Conservation (phyloP, 2,888 invertebrate genomes). For the Saturnia pavonia region DNA sequence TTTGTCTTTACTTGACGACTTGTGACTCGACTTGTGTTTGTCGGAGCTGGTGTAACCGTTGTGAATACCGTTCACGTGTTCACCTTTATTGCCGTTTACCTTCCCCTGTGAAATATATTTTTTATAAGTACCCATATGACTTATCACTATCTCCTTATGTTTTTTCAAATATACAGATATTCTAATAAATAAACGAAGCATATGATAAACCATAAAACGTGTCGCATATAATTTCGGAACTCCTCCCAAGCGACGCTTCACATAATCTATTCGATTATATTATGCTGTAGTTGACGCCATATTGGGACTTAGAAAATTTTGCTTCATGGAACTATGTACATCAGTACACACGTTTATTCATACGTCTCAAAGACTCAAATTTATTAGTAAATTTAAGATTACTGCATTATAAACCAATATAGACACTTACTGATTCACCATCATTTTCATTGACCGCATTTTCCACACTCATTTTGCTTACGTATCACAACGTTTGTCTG, state of each 20-base stretch:
- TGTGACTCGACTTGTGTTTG: slow-evolving; percentile 83
- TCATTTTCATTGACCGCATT: slow-evolving; percentile 82
- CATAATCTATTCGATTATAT: slow-evolving; percentile 56
- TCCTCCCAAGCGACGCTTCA: slow-evolving; percentile 64
- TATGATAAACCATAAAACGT: slow-evolving; percentile 17
- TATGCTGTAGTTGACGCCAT: slow-evolving; percentile 91
- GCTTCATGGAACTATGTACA: slow-evolving; percentile 73
- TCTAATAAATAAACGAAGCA: slow-evolving; percentile 22
- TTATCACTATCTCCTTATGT: slow-evolving; percentile 28
- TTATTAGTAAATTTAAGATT: slow-evolving; percentile 33
- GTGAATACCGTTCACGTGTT: slow-evolving; percentile 89
- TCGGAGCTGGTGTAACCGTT: slow-evolving; percentile 86
- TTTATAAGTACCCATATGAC: slow-evolving; percentile 24
- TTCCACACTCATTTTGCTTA: slow-evolving; percentile 85
- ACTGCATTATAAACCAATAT: slow-evolving; percentile 42
- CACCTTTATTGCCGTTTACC: slow-evolving; percentile 80
- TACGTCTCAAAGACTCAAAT: slow-evolving; percentile 29
- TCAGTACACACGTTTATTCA: slow-evolving; percentile 68
- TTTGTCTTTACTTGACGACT: slow-evolving; percentile 86
- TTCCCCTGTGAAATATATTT: slow-evolving; percentile 59
- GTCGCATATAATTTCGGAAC: slow-evolving; percentile 29
- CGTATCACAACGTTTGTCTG: slow-evolving; percentile 70
- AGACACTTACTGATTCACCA: slow-evolving; percentile 82
- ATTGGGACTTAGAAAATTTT: slow-evolving; percentile 90
- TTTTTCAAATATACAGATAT: slow-evolving; percentile 27